phyloP scores from a whole-genome alignment of 2,113 vertebrate species.

The Aptenodytes forsteri region DNA sequence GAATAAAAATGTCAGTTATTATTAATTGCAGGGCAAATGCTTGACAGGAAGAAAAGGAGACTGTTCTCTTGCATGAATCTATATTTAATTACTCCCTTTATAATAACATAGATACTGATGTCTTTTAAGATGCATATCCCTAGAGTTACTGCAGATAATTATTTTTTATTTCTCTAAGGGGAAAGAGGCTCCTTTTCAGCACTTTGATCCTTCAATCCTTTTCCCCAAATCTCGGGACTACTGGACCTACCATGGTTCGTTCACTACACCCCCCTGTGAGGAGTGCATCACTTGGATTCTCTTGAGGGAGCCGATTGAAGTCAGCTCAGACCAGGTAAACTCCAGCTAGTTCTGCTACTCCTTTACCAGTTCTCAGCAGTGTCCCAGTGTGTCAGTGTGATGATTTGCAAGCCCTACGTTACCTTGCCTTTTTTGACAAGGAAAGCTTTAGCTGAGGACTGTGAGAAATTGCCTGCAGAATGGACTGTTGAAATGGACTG shows the following conservation, averaged over 20 bases:
- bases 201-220: conserved; percentile 87
- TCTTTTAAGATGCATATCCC: not conserved
- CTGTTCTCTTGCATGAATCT: not conserved
- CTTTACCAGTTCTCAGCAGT: not conserved
- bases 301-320: conserved; percentile 85
- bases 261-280: conserved; percentile 93
- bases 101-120: not conserved
- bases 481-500: not conserved
- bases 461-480: not conserved
- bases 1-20: not conserved
- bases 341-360: not conserved
- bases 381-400: not conserved
- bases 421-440: not conserved
- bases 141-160: not conserved
- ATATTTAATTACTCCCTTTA: not conserved
- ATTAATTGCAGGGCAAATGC: not conserved
- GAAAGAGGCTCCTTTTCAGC: conserved; percentile 82
- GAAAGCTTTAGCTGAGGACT: not conserved
- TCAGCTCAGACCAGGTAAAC: conserved; percentile 88
- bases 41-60: not conserved
- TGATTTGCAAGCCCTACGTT: not conserved
- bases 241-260: conserved; percentile 94
- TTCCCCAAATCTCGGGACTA: conserved; percentile 89
- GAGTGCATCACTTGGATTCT: conserved; percentile 97
- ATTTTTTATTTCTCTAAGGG: conserved; percentile 74